Conservation (phyloP, 2,888 invertebrate genomes). For the Drosophila niveifrons region DNA sequence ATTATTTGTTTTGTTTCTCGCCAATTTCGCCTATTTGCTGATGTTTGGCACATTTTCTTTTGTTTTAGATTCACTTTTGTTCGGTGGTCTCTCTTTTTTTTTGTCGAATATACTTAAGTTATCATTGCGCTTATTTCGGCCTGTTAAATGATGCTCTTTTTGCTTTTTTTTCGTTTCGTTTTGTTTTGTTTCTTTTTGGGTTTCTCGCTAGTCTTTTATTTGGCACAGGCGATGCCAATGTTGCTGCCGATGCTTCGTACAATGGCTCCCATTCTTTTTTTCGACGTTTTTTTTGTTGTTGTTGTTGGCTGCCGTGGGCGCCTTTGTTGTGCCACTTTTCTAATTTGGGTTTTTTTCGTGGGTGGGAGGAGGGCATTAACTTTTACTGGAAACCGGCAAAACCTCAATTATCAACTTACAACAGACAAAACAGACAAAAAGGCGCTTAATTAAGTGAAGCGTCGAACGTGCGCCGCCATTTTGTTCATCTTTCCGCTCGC, state of each 20-base stretch:
- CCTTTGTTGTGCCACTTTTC: constrained; percentile 63
- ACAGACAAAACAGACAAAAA: constrained; percentile 76
- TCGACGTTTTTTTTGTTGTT: too few relatives aligned
- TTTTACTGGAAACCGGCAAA: constrained; percentile 69
- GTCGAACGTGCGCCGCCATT: constrained; percentile 70
- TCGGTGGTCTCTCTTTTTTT: neutral
- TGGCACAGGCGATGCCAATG: constrained; percentile 3
- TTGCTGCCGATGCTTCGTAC: too few relatives aligned
- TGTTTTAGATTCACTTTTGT: neutral
- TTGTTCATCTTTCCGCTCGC: constrained; percentile 32
- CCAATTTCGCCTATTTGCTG: constrained; percentile 2
- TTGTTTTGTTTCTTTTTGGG: constrained; percentile 2
- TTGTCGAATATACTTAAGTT: constrained; percentile 22
- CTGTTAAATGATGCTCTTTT: constrained; percentile 30
- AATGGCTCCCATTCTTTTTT: neutral
- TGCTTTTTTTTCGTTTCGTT: constrained; percentile 4
- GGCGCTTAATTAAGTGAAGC: constrained; percentile 79
- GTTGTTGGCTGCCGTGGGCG: constrained; percentile 37
- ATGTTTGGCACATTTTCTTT: constrained; percentile 25
- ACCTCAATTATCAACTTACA: constrained; percentile 79
- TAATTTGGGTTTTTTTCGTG: constrained; percentile 50
- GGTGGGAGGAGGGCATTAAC: constrained; percentile 58
- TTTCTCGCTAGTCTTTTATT: constrained; percentile 14
- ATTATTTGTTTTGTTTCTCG: constrained; percentile 27
- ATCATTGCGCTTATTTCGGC: constrained; percentile 30